Conservation (phyloP, 2,113 vertebrate genomes). For the Notothenia coriiceps region DNA sequence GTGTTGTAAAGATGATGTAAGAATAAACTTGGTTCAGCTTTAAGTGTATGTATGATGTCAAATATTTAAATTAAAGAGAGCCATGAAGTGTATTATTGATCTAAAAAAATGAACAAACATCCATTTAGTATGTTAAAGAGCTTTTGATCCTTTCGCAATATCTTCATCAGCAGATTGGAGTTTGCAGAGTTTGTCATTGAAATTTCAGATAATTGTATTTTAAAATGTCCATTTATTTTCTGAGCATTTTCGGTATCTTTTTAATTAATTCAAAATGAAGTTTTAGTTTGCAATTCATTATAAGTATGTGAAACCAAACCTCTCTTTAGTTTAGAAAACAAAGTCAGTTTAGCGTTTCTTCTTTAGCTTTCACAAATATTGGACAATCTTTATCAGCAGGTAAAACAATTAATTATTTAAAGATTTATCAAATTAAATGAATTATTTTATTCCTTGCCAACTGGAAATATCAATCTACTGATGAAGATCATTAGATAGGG, state of each 20-base stretch:
- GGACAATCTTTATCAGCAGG: slow-evolving; percentile 2
- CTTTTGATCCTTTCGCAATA: slow-evolving; percentile 4
- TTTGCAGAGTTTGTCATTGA: background rate
- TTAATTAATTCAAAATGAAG: background rate
- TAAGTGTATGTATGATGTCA: background rate
- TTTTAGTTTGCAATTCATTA: background rate
- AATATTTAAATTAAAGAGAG: background rate
- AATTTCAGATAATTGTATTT: too few relatives aligned
- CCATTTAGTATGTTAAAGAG: background rate
- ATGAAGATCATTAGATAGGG: background rate
- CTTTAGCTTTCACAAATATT: background rate
- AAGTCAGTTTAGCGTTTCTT: background rate
- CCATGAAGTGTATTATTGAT: background rate
- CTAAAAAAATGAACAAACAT: background rate
- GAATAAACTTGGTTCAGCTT: background rate
- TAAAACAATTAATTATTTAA: background rate
- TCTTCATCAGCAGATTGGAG: background rate
- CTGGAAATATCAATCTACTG: background rate
- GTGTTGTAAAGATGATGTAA: background rate
- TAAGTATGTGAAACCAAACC: background rate
- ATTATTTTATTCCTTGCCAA: background rate
- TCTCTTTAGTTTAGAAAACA: background rate
- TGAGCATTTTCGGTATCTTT: background rate
- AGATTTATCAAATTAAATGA: background rate
- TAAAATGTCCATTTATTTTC: too few relatives aligned